Conservation (phyloP, 1,140 invertebrate species). For the Drosophila lowei region DNA sequence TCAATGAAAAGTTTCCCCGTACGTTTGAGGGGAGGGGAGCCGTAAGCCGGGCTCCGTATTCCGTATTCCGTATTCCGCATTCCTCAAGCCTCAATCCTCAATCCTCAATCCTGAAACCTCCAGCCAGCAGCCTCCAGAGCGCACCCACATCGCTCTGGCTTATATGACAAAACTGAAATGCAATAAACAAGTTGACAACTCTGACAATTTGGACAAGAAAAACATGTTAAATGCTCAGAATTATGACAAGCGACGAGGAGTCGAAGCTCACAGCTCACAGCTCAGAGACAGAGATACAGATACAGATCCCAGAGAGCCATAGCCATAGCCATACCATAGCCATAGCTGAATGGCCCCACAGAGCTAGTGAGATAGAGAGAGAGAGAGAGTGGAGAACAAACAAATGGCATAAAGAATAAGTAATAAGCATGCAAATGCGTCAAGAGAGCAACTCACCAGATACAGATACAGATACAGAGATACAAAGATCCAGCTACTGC, state of each 20-base stretch:
- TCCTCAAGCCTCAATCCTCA: not conserved
- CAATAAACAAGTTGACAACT: conserved; percentile 73
- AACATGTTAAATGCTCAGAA: conserved; percentile 69
- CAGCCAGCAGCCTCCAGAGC: conserved; percentile 1
- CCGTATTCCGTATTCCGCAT: conserved; percentile 27
- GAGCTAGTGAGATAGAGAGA: too few relatives aligned
- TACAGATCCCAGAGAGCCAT: not conserved
- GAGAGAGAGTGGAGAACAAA: conserved; percentile 26
- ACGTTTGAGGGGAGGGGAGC: conserved; percentile 9
- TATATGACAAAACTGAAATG: conserved; percentile 65
- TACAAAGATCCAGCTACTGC: conserved; percentile 33
- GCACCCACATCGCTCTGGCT: conserved; percentile 31
- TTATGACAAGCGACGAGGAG: conserved; percentile 62
- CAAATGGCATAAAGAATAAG: conserved; percentile 62
- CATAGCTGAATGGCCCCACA: too few relatives aligned
- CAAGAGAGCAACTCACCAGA: conserved; percentile 43
- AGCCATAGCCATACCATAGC: too few relatives aligned
- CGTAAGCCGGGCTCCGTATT: conserved; percentile 22
- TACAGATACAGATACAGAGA: conserved; percentile 52
- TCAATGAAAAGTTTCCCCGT: conserved; percentile 50
- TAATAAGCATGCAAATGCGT: conserved; percentile 67
- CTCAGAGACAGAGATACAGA: conserved; percentile 1
- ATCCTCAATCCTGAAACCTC: not conserved
- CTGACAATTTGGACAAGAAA: conserved; percentile 72
- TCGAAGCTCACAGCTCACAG: conserved; percentile 28